These are phyloP conservation scores for Empidonax traillii DNA, from an alignment of 2,113 vertebrate species.

Conservation along the genomic window DNA sequence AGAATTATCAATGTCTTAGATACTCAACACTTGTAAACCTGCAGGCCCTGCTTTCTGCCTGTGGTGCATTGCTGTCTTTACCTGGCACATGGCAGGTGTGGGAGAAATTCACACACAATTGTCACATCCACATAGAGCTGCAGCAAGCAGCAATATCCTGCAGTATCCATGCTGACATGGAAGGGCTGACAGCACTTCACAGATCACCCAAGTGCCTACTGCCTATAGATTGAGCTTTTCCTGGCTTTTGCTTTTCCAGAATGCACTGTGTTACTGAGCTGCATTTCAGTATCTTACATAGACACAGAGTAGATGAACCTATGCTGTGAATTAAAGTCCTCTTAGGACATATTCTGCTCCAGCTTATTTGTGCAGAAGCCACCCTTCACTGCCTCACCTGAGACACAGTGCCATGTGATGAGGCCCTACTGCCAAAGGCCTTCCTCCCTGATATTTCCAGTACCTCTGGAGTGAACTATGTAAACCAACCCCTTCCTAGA, in stretches of 20 bases:
- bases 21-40: neutral
- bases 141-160: neutral
- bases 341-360: neutral
- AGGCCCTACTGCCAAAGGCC: neutral
- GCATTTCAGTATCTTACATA: neutral
- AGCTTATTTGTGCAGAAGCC: neutral
- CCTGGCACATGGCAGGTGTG: neutral
- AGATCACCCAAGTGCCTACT: neutral
- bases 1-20: neutral
- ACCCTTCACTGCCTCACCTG: neutral
- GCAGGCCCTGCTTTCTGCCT: neutral
- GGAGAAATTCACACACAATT: neutral
- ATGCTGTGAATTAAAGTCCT: neutral
- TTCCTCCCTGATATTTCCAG: neutral
- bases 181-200: neutral
- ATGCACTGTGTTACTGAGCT: neutral
- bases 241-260: neutral
- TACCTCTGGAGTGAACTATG: neutral
- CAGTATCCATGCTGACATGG: accelerated
- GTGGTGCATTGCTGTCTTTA: neutral
- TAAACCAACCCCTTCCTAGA: neutral
- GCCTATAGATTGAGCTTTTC: neutral
- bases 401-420: neutral
- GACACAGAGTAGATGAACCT: neutral
- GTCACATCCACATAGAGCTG: neutral